These are phyloP conservation scores for Hippocampus zosterae DNA, from an alignment of 2,113 vertebrate genomes.

Conservation along the genomic window DNA sequence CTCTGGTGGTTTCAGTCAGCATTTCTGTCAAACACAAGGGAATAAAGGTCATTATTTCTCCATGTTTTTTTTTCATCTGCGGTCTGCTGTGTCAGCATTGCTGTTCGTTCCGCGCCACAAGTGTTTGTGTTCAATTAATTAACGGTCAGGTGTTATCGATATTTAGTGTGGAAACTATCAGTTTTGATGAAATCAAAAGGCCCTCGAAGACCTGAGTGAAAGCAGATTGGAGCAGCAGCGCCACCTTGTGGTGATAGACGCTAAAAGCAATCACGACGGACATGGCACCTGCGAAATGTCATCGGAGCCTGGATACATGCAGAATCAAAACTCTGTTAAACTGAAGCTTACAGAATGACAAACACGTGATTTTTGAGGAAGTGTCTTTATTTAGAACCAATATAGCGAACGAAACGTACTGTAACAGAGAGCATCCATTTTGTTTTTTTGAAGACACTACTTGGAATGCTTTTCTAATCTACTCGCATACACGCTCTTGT, in stretches of 20 bases:
- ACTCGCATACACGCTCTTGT: constrained; percentile 7
- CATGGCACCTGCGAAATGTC: neutral
- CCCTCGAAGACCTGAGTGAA: neutral
- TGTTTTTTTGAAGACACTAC: constrained; percentile 1
- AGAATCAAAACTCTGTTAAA: neutral
- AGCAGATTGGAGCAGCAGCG: neutral
- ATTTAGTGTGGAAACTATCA: neutral
- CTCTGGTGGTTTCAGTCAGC: constrained; percentile 54
- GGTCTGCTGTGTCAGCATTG: constrained; percentile 2
- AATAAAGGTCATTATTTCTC: constrained; percentile 42
- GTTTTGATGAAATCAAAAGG: neutral
- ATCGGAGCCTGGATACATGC: neutral
- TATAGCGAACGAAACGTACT: constrained; percentile 25
- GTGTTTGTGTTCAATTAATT: neutral
- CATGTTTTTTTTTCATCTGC: neutral
- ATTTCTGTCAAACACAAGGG: constrained; percentile 35
- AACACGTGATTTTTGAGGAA: neutral
- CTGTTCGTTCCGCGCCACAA: neutral
- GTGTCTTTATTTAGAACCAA: constrained; percentile 27
- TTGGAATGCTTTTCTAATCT: neutral
- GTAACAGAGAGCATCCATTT: constrained; percentile 7
- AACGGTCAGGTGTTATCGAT: neutral
- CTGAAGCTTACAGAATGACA: neutral
- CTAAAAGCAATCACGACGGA: neutral
- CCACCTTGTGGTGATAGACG: neutral